A percentile compares a stretch with the other conserved stretches of the same genome.
These are phyloP conservation scores for Thera obeliscata DNA, from an alignment of 2,888 invertebrate genomes.

Conservation along the genomic window DNA sequence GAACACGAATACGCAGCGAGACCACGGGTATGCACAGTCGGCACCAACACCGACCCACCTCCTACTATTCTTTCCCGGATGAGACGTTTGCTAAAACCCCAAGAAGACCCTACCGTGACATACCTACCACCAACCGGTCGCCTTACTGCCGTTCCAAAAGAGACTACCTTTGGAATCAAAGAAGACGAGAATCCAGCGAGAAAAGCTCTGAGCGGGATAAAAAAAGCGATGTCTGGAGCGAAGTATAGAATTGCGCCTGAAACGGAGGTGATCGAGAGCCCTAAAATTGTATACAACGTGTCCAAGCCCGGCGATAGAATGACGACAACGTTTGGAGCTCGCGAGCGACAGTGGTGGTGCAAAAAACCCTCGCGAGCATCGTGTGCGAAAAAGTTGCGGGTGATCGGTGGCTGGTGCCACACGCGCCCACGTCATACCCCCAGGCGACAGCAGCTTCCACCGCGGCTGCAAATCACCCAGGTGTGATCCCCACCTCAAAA, in stretches of 20 bases:
- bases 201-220: slow-evolving; percentile 67
- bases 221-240: slow-evolving; percentile 68
- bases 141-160: slow-evolving; percentile 65
- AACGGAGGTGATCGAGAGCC: slow-evolving; percentile 68
- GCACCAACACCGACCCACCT: slow-evolving; percentile 76
- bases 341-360: slow-evolving; percentile 64
- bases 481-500: slow-evolving; percentile 63
- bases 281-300: slow-evolving; percentile 75
- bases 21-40: slow-evolving; percentile 69
- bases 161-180: slow-evolving; percentile 61
- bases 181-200: slow-evolving; percentile 64
- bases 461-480: slow-evolving; percentile 79
- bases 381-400: slow-evolving; percentile 61
- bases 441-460: slow-evolving; percentile 62
- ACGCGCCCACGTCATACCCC: slow-evolving; percentile 63
- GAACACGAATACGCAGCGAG: slow-evolving; percentile 52
- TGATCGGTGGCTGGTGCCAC: slow-evolving; percentile 65
- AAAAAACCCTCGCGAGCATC: slow-evolving; percentile 63
- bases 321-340: slow-evolving; percentile 73
- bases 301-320: slow-evolving; percentile 77
- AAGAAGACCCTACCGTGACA: slow-evolving; percentile 51
- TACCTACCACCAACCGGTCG: slow-evolving; percentile 60
- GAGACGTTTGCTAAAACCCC: slow-evolving; percentile 57
- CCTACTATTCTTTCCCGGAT: slow-evolving; percentile 61
- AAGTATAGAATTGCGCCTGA: slow-evolving; percentile 73